Conservation (phyloP, 1,140 invertebrate species). For the Drosophila fuyamai region DNA sequence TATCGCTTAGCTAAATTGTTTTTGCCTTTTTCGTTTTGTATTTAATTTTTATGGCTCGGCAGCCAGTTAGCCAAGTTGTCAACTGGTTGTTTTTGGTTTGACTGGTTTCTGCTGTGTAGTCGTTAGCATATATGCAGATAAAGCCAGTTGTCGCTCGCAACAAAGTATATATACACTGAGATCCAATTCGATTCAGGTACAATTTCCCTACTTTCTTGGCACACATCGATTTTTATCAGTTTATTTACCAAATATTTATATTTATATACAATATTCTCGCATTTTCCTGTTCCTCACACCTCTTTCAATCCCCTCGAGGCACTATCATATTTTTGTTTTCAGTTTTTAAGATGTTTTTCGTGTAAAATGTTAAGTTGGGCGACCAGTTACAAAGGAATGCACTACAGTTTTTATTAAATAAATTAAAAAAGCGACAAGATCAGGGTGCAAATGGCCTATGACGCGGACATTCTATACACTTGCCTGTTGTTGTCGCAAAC, state of each 20-base stretch:
- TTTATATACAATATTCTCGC: too few relatives aligned
- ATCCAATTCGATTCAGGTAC: background rate
- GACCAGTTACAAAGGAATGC: too few relatives aligned
- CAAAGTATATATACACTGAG: background rate
- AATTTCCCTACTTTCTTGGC: background rate
- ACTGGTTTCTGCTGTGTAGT: slow-evolving; percentile 8
- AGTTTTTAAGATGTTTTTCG: too few relatives aligned
- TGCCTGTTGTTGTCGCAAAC: slow-evolving; percentile 84
- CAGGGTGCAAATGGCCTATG: background rate
- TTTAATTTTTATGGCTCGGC: slow-evolving; percentile 44
- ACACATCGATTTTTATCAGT: too few relatives aligned
- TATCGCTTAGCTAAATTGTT: slow-evolving; percentile 16
- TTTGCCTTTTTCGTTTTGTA: slow-evolving; percentile 12
- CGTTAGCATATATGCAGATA: slow-evolving; percentile 63
- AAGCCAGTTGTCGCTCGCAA: slow-evolving; percentile 53
- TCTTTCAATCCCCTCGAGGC: too few relatives aligned
- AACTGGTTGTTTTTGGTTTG: slow-evolving; percentile 53
- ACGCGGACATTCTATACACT: slow-evolving; percentile 26
- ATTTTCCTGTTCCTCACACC: background rate
- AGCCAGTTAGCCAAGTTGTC: slow-evolving; percentile 75
- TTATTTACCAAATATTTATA: too few relatives aligned
- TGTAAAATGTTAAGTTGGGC: too few relatives aligned
- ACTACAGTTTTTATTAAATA: too few relatives aligned
- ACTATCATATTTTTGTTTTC: too few relatives aligned
- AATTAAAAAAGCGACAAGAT: too few relatives aligned